Evolutionary conservation across 2,113 vertebrate species (phyloP).

Genomic region (Cacatua alba): DNA sequence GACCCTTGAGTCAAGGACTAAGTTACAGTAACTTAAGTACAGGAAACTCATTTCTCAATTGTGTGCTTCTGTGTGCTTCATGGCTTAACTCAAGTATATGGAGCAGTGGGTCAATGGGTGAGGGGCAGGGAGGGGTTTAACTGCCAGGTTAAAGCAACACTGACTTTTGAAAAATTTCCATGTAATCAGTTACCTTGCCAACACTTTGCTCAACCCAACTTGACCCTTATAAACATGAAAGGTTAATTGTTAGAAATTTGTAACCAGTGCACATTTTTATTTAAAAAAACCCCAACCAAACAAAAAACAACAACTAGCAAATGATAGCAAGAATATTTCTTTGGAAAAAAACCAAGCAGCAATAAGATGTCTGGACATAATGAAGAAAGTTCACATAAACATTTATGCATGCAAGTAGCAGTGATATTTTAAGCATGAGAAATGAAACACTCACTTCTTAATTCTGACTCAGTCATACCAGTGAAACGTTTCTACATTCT

Average conservation of each 20-base stretch:
- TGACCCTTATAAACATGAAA: not conserved
- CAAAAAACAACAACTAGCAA: not conserved
- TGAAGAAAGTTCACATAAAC: not conserved
- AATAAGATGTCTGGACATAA: not conserved
- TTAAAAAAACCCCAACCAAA: not conserved
- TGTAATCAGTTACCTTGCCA: constrained; percentile 21
- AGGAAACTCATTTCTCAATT: constrained; percentile 48
- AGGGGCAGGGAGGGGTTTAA: not conserved
- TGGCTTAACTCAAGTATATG: not conserved
- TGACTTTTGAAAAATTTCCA: not conserved
- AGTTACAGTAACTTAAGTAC: constrained; percentile 44
- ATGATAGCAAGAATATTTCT: not conserved
- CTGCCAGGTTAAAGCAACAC: constrained; percentile 18
- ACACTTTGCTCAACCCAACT: not conserved
- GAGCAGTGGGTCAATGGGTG: constrained; percentile 9
- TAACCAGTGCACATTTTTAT: not conserved
- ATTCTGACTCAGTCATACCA: not conserved
- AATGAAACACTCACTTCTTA: not conserved
- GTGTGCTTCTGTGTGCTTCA: not conserved
- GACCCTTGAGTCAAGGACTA: constrained; percentile 48
- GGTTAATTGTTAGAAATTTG: not conserved
- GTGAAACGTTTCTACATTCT: not conserved
- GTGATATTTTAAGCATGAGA: not conserved
- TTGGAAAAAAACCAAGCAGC: not conserved
- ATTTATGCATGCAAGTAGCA: not conserved